A percentile compares a stretch with the other conserved stretches of the same genome.
phyloP scores from a whole-genome alignment of 2,888 invertebrate species.

The Autographa gamma region DNA sequence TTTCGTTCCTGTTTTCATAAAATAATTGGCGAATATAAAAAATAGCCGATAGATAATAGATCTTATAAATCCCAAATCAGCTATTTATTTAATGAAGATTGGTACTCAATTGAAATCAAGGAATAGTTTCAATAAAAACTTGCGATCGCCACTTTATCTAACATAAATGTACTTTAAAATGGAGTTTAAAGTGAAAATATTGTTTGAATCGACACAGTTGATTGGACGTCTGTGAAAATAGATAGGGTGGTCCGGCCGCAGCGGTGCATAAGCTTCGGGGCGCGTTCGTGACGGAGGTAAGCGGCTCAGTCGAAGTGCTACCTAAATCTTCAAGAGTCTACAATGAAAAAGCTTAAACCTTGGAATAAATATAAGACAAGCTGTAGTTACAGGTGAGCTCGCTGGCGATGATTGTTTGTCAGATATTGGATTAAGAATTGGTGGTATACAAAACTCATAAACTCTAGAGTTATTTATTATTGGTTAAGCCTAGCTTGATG shows the following conservation, averaged over 20 bases:
- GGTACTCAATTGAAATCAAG: too few species aligned
- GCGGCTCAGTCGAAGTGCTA: slow-evolving; percentile 72
- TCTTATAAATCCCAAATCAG: not conserved
- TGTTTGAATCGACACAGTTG: slow-evolving; percentile 60
- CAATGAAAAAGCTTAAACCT: slow-evolving; percentile 53
- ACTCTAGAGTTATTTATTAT: too few species aligned
- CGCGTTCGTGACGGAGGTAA: slow-evolving; percentile 71
- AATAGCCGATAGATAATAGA: too few species aligned
- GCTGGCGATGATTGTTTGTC: not conserved
- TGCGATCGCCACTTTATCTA: not conserved
- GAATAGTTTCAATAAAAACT: too few species aligned
- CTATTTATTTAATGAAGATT: too few species aligned
- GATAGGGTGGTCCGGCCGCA: slow-evolving; percentile 70
- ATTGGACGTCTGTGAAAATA: slow-evolving; percentile 77
- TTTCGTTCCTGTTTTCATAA: too few species aligned
- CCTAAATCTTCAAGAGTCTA: slow-evolving; percentile 53
- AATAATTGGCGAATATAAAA: too few species aligned
- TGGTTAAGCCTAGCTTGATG: too few species aligned
- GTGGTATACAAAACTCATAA: too few species aligned
- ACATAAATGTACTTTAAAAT: slow-evolving; percentile 30
- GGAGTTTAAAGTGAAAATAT: slow-evolving; percentile 56
- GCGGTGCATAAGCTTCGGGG: slow-evolving; percentile 67
- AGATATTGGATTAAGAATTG: not conserved
- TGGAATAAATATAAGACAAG: slow-evolving; percentile 31
- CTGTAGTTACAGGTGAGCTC: not conserved